Percentiles rank a stretch among this genome's conserved stretches.
Conservation (phyloP, 2,113 vertebrate genomes). For the Mastomys natalensis region DNA sequence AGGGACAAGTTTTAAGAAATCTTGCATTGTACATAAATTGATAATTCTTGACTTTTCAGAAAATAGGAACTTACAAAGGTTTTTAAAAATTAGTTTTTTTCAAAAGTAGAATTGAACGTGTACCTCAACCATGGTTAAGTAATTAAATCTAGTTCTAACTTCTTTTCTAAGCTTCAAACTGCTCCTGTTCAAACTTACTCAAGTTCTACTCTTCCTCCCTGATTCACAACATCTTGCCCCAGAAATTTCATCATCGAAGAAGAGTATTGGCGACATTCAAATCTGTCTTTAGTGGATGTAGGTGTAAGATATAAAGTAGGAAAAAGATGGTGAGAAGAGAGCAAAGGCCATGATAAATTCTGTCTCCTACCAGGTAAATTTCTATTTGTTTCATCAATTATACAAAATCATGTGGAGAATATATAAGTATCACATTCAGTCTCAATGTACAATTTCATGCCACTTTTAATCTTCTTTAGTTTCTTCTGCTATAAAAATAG, state of each 20-base stretch:
- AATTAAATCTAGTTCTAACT: too few relatives aligned
- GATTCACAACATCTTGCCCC: too few relatives aligned
- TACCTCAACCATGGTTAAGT: not conserved
- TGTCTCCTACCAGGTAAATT: not conserved
- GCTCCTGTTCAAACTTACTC: not conserved
- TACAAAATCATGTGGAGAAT: not conserved
- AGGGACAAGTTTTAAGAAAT: not conserved
- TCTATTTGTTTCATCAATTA: not conserved
- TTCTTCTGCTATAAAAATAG: not conserved
- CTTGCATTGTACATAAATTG: not conserved
- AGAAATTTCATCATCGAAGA: not conserved
- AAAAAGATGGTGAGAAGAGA: too few relatives aligned
- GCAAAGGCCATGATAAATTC: not conserved
- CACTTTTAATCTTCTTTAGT: not conserved
- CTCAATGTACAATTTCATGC: not conserved
- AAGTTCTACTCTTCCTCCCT: rapidly evolving
- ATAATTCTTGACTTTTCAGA: not conserved
- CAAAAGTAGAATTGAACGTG: not conserved
- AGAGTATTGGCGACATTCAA: not conserved
- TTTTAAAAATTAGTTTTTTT: not conserved
- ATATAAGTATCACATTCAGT: rapidly evolving
- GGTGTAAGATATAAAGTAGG: rapidly evolving
- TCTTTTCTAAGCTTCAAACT: not conserved
- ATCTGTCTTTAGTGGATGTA: not conserved
- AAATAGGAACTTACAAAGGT: not conserved